Evolutionary conservation across 2,797 vertebrate species (phyloP).

Genomic region (Masticophis lateralis): DNA sequence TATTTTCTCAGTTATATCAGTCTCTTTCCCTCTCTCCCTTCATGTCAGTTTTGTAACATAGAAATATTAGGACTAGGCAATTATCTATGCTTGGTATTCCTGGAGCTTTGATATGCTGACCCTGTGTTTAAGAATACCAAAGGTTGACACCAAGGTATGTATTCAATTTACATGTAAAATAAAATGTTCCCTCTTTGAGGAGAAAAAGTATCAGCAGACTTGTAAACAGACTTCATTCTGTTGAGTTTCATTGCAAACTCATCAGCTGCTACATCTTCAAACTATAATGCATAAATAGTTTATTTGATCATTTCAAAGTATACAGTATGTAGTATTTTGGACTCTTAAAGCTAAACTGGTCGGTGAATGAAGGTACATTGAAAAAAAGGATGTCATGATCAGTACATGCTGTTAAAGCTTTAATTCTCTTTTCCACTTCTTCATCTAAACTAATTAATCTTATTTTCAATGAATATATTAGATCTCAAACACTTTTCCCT

Average conservation of each 20-base stretch:
- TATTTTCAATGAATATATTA: conserved; percentile 36
- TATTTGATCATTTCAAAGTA: not conserved
- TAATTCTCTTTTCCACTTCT: conserved; percentile 39
- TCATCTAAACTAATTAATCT: conserved; percentile 27
- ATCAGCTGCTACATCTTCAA: conserved; percentile 8
- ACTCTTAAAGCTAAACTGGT: conserved; percentile 19
- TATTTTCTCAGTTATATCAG: not conserved
- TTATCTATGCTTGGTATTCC: not conserved
- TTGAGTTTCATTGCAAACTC: not conserved
- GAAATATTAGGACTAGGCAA: not conserved
- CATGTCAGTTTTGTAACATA: not conserved
- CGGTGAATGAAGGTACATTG: conserved; percentile 22
- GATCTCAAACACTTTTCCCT: conserved; percentile 2
- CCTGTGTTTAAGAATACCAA: not conserved
- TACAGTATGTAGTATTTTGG: not conserved
- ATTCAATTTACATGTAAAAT: not conserved
- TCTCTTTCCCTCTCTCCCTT: not conserved
- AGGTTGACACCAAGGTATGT: not conserved
- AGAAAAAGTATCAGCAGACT: not conserved
- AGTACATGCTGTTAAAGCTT: conserved; percentile 11
- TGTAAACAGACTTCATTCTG: not conserved
- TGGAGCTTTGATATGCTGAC: not conserved
- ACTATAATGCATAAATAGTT: not conserved
- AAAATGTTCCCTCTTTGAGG: not conserved
- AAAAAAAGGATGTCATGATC: not conserved